phyloP scores from a whole-genome alignment of 2,797 vertebrate genomes.

The Emys orbicularis region DNA sequence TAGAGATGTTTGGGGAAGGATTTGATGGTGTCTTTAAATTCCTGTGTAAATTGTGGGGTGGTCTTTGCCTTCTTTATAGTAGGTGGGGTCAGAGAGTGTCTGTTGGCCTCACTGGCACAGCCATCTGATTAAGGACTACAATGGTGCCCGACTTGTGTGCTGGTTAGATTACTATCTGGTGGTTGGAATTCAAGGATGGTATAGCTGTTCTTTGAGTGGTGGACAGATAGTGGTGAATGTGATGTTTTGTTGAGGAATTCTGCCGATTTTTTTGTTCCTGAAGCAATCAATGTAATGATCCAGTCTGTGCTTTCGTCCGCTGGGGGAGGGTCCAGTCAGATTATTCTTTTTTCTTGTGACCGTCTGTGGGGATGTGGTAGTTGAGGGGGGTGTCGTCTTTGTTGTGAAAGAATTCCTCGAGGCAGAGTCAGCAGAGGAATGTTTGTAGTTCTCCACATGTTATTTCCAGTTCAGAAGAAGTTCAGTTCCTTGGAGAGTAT shows the following conservation, averaged over 20 bases:
- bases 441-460: neutral
- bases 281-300: too few relatives aligned
- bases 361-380: neutral
- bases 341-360: neutral
- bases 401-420: neutral
- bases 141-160: neutral
- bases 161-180: neutral
- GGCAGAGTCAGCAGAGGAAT: neutral
- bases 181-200: too few relatives aligned
- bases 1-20: neutral
- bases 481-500: neutral
- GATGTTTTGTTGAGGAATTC: neutral
- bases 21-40: neutral
- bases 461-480: neutral
- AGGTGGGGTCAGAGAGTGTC: neutral
- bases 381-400: neutral
- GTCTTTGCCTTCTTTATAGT: neutral
- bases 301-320: neutral
- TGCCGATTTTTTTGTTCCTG: too few relatives aligned
- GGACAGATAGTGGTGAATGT: neutral
- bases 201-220: neutral
- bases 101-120: neutral
- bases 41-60: neutral
- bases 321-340: neutral
- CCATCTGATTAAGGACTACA: neutral